Evolutionary conservation across 2,797 vertebrate species (phyloP), one percentile per base, ranked within the genome.

Genomic region (Microchirus variegatus): DNA sequence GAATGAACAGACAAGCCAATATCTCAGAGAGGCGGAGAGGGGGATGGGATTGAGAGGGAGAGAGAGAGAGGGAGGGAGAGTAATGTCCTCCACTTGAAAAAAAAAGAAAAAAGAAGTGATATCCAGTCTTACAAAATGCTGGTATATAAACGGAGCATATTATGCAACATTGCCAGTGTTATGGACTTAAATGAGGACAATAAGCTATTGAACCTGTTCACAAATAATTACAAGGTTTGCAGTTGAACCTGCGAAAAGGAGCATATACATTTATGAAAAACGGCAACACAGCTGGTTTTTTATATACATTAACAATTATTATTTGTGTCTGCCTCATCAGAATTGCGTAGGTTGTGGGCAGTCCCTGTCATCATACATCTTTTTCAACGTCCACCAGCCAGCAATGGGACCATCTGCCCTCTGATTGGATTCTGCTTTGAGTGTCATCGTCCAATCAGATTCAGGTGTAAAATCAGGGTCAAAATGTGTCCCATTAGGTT

Each of bases 1-100:
- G 89, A 91, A 92, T 81, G 68, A 82, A 81, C 70, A 78, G 84
- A 89, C 81, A 87, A 80, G 78, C 75, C 86, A 89, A 88, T 88
- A 91, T 86, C 81, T 89, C 84, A 82, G 63, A 51, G 63, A 82
- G 63, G 70, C 62, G 45, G 17, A 19, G 18, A 42, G 63, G 59
- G 53, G 69, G 62, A 5, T 48, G 65, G 66, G 22, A 15, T 31
- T 14, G 31, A 26, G 18, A 43, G 18, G 13, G 37, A 53, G 42
- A 49, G 52, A 62, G 64, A 56, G 16, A 53, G 37, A 56, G 35
- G 35, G 18, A 55, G 41, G 58, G 35, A 41, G 37, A 63, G 42
- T 54, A 64, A 73, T 76, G 70, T 72, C 60, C n/a, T 45, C 67
- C 43, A 56, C 76, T 67, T 66, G 38, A 63, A 75, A 66, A 70